Evolutionary conservation across 2,888 invertebrate species (phyloP).

Genomic region (Nomada fucata): DNA sequence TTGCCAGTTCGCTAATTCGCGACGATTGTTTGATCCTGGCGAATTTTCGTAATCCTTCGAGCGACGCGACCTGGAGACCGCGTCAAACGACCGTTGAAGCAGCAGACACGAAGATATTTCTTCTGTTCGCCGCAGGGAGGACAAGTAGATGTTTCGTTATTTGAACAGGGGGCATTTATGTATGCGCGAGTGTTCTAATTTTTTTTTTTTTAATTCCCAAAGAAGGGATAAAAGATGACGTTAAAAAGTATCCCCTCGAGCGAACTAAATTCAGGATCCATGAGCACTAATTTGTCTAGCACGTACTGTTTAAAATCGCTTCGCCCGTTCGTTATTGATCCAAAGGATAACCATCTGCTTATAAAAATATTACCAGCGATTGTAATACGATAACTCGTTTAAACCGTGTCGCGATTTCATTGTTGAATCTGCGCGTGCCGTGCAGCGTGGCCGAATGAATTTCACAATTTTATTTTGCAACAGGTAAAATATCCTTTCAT

Average conservation of each 20-base stretch:
- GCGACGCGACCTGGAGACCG: background rate
- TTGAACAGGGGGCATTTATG: background rate
- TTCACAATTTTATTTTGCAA: slow-evolving; percentile 21
- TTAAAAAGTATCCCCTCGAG: no score
- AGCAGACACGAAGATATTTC: slow-evolving; percentile 1
- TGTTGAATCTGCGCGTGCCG: slow-evolving; percentile 11
- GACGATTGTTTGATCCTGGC: slow-evolving; percentile 61
- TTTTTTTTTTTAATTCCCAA: no score
- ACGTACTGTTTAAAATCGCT: background rate
- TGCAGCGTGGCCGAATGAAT: background rate
- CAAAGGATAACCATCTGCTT: no score
- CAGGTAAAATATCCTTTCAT: slow-evolving; percentile 4
- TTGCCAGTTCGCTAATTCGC: slow-evolving; percentile 60
- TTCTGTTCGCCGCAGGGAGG: slow-evolving; percentile 1
- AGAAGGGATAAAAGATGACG: no score
- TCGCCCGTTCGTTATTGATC: no score
- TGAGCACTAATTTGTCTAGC: no score
- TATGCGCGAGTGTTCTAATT: no score
- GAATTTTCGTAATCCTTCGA: slow-evolving; percentile 50
- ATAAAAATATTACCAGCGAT: no score
- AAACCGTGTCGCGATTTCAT: background rate
- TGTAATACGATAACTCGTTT: background rate
- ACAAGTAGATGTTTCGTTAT: slow-evolving; percentile 23
- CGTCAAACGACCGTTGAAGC: background rate
- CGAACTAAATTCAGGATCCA: no score